Evolutionary conservation across 92 coral and sea anemone genomes (phyloP).

Genomic region (Virgularia gustaviana): DNA sequence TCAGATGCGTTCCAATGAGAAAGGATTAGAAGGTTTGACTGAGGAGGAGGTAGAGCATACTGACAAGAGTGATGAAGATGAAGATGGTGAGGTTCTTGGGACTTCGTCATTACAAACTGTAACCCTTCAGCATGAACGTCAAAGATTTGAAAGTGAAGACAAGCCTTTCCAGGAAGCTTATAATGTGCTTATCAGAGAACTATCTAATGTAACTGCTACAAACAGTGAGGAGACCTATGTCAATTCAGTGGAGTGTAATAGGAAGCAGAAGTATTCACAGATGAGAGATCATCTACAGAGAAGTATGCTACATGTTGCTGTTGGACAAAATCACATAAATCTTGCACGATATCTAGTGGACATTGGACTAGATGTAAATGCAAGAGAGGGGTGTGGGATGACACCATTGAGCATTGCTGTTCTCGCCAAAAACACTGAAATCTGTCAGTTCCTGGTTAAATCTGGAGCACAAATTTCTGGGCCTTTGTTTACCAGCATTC

Average conservation of each 20-base stretch:
- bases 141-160: constrained; percentile 41
- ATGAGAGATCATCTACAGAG: constrained; percentile 38
- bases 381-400: constrained; percentile 46
- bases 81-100: background rate
- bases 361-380: constrained; percentile 39
- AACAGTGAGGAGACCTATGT: constrained; percentile 45
- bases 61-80: background rate
- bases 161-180: constrained; percentile 48
- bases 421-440: constrained; percentile 1
- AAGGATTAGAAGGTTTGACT: constrained; percentile 14
- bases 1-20: constrained; percentile 35
- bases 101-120: constrained; percentile 2
- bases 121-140: constrained; percentile 36
- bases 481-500: constrained; percentile 27
- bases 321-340: constrained; percentile 24
- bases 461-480: constrained; percentile 38
- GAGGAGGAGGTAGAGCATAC: constrained; percentile 12
- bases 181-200: constrained; percentile 4
- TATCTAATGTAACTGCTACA: constrained; percentile 6
- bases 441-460: constrained; percentile 36
- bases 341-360: constrained; percentile 39
- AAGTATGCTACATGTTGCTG: constrained; percentile 47
- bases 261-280: background rate
- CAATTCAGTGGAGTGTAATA: constrained; percentile 7
- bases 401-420: constrained; percentile 49